A percentile compares a stretch with the other conserved stretches of the same genome.
Conservation (phyloP, 2,888 invertebrate species). For the Acronicta aceris region DNA sequence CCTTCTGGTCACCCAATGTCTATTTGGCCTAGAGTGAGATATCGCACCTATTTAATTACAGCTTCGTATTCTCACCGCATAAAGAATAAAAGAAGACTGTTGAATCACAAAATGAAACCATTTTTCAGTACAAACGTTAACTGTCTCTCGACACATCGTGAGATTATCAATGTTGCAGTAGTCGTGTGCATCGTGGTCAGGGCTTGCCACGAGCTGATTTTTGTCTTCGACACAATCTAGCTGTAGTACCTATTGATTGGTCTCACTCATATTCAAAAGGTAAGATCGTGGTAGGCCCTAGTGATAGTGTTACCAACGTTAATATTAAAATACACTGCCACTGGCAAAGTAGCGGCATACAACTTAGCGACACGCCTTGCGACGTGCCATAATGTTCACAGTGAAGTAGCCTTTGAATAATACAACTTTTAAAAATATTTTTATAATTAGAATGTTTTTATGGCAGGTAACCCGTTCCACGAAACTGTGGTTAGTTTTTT, state of each 20-base stretch:
- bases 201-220: slow-evolving; percentile 20
- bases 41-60: slow-evolving; percentile 19
- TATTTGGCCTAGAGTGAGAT: slow-evolving; percentile 14
- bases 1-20: not conserved
- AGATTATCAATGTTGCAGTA: slow-evolving; percentile 40
- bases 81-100: slow-evolving; percentile 3
- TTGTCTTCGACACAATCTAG: not conserved
- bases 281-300: slow-evolving; percentile 23
- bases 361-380: slow-evolving; percentile 43
- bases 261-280: not conserved
- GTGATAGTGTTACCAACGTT: slow-evolving; percentile 46
- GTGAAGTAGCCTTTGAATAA: slow-evolving; percentile 48
- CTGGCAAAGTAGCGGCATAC: slow-evolving; percentile 45
- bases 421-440: slow-evolving; percentile 47
- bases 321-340: slow-evolving; percentile 46
- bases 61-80: slow-evolving; percentile 15
- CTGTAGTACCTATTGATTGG: not conserved
- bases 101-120: not conserved
- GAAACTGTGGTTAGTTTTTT: slow-evolving; percentile 46
- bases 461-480: slow-evolving; percentile 48
- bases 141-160: slow-evolving; percentile 35
- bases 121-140: slow-evolving; percentile 35
- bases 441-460: slow-evolving; percentile 44
- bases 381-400: slow-evolving; percentile 50
- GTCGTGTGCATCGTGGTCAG: slow-evolving; percentile 39